These are phyloP conservation scores for Cnemophilus loriae DNA, from an alignment of 2,113 vertebrate species.

Conservation along the genomic window DNA sequence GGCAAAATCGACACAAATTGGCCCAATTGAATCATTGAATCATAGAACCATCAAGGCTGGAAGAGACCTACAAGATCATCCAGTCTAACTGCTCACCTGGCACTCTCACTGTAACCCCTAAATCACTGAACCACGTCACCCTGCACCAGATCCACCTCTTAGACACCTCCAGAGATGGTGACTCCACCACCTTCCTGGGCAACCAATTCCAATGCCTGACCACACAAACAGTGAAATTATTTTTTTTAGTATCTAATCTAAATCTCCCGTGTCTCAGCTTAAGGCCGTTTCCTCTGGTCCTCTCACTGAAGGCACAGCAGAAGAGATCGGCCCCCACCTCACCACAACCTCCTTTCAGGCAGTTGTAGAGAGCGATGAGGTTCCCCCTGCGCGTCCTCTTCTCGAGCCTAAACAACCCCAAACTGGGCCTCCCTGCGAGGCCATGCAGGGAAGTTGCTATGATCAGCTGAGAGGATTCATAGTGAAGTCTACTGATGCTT, in stretches of 20 bases:
- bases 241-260: not conserved
- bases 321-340: fast-evolving
- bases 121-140: not conserved
- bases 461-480: not conserved
- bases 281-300: not conserved
- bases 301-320: not conserved
- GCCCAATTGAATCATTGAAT: not conserved
- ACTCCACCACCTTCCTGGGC: not conserved
- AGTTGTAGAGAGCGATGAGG: fast-evolving
- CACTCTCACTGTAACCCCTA: not conserved
- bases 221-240: not conserved
- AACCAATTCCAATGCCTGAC: not conserved
- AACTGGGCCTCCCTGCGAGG: fast-evolving
- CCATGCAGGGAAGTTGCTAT: not conserved
- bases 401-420: not conserved
- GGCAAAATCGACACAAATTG: not conserved
- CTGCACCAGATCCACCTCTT: not conserved
- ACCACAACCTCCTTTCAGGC: not conserved
- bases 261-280: not conserved
- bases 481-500: not conserved
- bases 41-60: fast-evolving
- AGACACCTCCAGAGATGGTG: not conserved
- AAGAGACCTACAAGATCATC: not conserved
- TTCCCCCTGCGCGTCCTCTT: not conserved
- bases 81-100: not conserved